phyloP scores from a whole-genome alignment of 2,797 vertebrate genomes.

The Forpus xanthops region DNA sequence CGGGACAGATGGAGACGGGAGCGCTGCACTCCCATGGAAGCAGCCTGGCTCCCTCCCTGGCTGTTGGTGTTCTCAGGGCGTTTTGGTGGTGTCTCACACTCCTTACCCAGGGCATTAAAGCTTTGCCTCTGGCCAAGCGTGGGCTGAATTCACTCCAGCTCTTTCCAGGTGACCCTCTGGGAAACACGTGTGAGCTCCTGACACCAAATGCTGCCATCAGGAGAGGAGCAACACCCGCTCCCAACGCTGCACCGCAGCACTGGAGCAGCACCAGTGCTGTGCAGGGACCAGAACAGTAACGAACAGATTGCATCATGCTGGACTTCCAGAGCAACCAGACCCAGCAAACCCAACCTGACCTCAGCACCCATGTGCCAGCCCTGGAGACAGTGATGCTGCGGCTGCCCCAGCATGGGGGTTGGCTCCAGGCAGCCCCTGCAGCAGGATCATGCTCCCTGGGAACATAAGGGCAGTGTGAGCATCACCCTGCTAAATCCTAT shows the following conservation, averaged over 20 bases:
- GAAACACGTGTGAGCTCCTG: fast-evolving
- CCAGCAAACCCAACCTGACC: fast-evolving
- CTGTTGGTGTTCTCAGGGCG: background rate
- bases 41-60: background rate
- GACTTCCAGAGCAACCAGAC: background rate
- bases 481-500: background rate
- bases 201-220: background rate
- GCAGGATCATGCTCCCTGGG: background rate
- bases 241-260: fast-evolving
- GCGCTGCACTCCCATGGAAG: background rate
- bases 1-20: slow-evolving; percentile 4
- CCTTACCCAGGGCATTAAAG: background rate
- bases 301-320: fast-evolving
- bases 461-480: fast-evolving
- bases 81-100: background rate
- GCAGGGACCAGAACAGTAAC: fast-evolving
- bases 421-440: background rate
- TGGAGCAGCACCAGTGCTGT: background rate
- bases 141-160: background rate
- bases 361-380: background rate
- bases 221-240: background rate
- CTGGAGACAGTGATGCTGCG: fast-evolving
- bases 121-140: background rate
- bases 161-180: background rate
- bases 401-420: background rate